Base-by-base conservation (phyloP, 2,797 vertebrate species). In the Euthynnus affinis region DNA sequence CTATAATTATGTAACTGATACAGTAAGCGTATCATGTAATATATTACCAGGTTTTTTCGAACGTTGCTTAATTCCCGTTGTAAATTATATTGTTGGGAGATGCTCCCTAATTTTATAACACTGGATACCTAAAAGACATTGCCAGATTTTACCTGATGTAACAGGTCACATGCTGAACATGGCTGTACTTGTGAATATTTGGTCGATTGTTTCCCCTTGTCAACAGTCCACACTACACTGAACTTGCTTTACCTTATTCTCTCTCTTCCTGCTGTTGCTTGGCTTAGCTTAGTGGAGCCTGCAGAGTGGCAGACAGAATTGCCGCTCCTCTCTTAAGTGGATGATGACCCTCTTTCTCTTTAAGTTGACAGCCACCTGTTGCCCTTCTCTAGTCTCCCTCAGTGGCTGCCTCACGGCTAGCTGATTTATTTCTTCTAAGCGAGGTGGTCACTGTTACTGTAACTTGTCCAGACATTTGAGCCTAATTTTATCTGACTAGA, bases 341-440 rank as follows among this genome's bases (percentile, higher is more conserved):
- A 90, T 91, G 89, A 94, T 86, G 86, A 72, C 74, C 83, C 84
- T 91, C 89, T 81, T 89, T 87, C 64, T 81, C 4, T 23, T 48
- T 90, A 94, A 91, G 90, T 87, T 20, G 23, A 91, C 90, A 88
- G 80, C 85, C 92, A 95, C 88, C 94, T 96, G 93, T 92, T 92
- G 71, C 69, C 87, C 84, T 87, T 73, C 80, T 85, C 91, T 79
- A 57, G 76, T 80, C 78, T 75, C 66, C 57, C 72, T 84, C 65
- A 18, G 74, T 73, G 68, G 76, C 86, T 71, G 77, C 85, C 78
- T 52, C 44, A 42, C 75, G 85, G 81, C 75, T 56, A 53, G 61
- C 83, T 88, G 85, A 89, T 91, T 90, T 89, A 89, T 88, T 87
- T 84, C 71, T 81, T 86, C 57, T 20, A 56, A 55, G 52, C 44